phyloP scores from a whole-genome alignment of 1,140 invertebrate genomes.

The Leptopilina clavipes region DNA sequence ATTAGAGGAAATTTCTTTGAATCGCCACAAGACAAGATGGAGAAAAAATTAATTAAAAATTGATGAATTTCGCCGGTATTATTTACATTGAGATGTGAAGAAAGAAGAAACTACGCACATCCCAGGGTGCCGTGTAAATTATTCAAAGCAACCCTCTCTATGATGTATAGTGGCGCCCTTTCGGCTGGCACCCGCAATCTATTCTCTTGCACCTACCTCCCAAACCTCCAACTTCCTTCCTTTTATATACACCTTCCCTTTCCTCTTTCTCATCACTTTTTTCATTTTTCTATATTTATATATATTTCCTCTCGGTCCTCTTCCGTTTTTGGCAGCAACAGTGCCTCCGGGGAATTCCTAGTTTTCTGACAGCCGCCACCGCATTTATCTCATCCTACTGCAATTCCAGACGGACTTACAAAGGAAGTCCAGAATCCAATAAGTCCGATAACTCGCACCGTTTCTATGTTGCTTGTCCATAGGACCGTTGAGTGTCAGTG shows the following conservation, averaged over 20 bases:
- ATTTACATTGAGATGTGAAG: too few species aligned
- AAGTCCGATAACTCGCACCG: slow-evolving; percentile 62
- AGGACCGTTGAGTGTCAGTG: slow-evolving; percentile 45
- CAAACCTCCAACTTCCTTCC: slow-evolving; percentile 40
- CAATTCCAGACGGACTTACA: slow-evolving; percentile 63
- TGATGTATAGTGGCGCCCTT: slow-evolving; percentile 59
- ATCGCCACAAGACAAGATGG: too few species aligned
- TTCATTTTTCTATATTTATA: slow-evolving; percentile 28
- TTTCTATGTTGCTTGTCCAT: slow-evolving; percentile 9
- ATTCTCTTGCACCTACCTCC: slow-evolving; percentile 48
- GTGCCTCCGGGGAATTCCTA: slow-evolving; percentile 60
- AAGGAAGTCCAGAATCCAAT: slow-evolving; percentile 65
- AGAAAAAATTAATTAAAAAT: too few species aligned
- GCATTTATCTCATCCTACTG: slow-evolving; percentile 61
- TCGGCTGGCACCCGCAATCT: slow-evolving; percentile 56
- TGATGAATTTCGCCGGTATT: too few species aligned
- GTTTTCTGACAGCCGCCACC: slow-evolving; percentile 63
- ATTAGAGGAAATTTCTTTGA: too few species aligned
- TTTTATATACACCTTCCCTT: slow-evolving; percentile 34
- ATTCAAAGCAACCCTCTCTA: slow-evolving; percentile 63
- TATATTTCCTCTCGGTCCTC: slow-evolving; percentile 37
- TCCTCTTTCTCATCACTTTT: slow-evolving; percentile 37
- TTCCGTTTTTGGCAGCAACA: slow-evolving; percentile 42
- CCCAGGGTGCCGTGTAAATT: slow-evolving; percentile 57
- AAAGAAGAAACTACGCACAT: too few species aligned